Evolutionary conservation across 2,888 invertebrate genomes (phyloP), one percentile per base, ranked within the genome.

Genomic region (Tryphoninae sp.): DNA sequence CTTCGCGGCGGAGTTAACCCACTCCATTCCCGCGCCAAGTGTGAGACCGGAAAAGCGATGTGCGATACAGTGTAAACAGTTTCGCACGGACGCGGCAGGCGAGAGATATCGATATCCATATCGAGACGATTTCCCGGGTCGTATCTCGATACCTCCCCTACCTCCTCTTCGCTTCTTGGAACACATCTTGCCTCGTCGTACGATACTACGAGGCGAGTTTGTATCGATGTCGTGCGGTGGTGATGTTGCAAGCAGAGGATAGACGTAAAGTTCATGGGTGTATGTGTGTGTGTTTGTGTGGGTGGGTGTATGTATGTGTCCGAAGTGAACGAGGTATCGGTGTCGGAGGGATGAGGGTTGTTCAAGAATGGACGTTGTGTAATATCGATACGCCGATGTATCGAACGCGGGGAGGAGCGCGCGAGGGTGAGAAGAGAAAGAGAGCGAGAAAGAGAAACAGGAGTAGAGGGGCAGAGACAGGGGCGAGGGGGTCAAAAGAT

Each of bases 81-180:
- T 82, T 84, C 80, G 75, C 69, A 82, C 69, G 64, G 67, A 73
- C 59, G 80, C 83, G 82, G 78, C 82, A 80, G 67, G 82, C 83
- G 84, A 83, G 75, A 75, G 84, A 84, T 85, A 84, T 81, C 84
- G 84, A 84, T 86, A 86, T 84, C 87, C 82, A 84, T 86, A 84
- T 85, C 85, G 78, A 59, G 80, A 81, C 78, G 83, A 79, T 82
- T 83, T 77, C 73, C 67, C 62, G 77, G 75, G 68, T 84, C 82
- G 81, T 83, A 83, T 84, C 84, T 81, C 80, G 84, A 83, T 62
- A 69, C 81, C 8, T 6, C 40, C 40, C 26, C 19, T 9, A 23
- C 40, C 26, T 33, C 33, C 4, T 33, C 33, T 33, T 33, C 6
- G 6, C 33, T 33, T 7, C 33, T 33, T 6, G 23, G 71, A 78